Base-by-base conservation (phyloP, 2,797 vertebrate genomes). In the Darevskia nairensis region DNA sequence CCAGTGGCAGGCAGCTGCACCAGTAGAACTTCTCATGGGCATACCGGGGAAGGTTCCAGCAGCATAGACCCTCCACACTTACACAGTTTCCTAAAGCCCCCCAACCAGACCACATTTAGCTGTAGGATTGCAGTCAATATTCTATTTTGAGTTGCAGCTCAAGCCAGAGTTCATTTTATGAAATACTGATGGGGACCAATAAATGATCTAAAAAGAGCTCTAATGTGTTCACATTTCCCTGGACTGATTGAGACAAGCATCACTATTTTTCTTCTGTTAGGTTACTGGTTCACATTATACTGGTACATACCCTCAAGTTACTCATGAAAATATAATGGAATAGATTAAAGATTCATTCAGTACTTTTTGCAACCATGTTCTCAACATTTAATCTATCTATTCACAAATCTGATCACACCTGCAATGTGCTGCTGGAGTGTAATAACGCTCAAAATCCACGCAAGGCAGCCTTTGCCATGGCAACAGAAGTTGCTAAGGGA, bases 391-490 rank as follows among this genome's bases (percentile, higher is more conserved):
- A 23, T 84, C 17, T 39, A 27, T 72, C 50, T 90, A 75, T 86
- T 92, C 89, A 7, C 78, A 41, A 87, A 19, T 88, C 78, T 90
- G 71, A 71, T 79, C 89, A 13, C 50, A 72, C 91, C 84, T 82
- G 35, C 25, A 75, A n/a, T 91, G 41, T 91, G 88, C 92, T 82
- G 17, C 59, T 44, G 64, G 72, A 72, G 80, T 87, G 89, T 87
- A 95, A 95, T 94, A 92, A 91, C 84, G 39, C 84, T 92, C 72
- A 89, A 90, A 90, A 94, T 93, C 93, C 91, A 93, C 2, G 8
- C 44, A 90, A 87, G 93, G 81, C 82, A 55, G 80, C 74, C 88
- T 96, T 92, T 90, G 78, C 89, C 83, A 94, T 94, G 94, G 94
- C 92, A 94, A 95, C 92, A 82, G 93, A 95, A 93, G 85, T 94